Conservation (phyloP, 2,888 invertebrate genomes). For the Eumacrocentrus americanus region DNA sequence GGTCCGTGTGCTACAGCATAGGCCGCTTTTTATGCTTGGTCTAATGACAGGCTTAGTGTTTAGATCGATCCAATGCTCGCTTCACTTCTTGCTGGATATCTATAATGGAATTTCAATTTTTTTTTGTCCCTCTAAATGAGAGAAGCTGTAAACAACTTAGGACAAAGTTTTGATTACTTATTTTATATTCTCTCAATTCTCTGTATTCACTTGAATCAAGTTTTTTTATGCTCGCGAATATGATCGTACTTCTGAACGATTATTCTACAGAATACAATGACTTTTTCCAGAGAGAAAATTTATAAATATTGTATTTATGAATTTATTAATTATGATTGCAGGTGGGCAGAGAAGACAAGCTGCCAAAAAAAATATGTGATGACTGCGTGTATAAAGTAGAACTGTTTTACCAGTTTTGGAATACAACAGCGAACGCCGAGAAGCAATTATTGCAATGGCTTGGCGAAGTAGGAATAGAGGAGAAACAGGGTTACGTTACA, state of each 20-base stretch:
- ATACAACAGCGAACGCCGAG: constrained; percentile 71
- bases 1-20: neutral
- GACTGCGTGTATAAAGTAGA: constrained; percentile 75
- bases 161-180: too few relatives aligned
- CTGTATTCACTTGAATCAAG: too few relatives aligned
- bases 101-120: neutral
- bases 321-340: constrained; percentile 59
- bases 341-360: constrained; percentile 71
- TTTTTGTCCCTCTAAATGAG: neutral
- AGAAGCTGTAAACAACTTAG: too few relatives aligned
- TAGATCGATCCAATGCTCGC: constrained; percentile 3
- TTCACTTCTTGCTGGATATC: neutral
- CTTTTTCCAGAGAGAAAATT: too few relatives aligned
- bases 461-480: constrained; percentile 53
- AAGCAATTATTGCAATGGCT: constrained; percentile 65
- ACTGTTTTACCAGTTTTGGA: constrained; percentile 75
- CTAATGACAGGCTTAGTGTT: constrained; percentile 16
- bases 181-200: too few relatives aligned
- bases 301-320: too few relatives aligned
- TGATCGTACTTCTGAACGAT: too few relatives aligned
- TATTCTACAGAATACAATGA: too few relatives aligned
- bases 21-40: neutral
- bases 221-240: too few relatives aligned
- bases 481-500: constrained; percentile 55
- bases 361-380: constrained; percentile 76